Evolutionary conservation across 1,140 invertebrate species (phyloP), one percentile per base, ranked within the genome.

Genomic region (Bombus terrestris): DNA sequence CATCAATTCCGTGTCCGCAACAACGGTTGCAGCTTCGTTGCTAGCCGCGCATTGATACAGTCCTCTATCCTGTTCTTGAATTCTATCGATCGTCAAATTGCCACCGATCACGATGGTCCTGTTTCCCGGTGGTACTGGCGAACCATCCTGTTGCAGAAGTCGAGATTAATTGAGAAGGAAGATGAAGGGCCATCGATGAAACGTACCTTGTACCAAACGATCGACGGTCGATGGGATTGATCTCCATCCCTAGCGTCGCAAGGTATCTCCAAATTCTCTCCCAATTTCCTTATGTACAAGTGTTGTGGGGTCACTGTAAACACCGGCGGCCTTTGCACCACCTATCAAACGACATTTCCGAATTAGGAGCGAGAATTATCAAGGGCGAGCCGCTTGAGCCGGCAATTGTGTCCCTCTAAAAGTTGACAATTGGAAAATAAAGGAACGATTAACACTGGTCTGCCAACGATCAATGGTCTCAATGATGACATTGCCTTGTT

Each of bases 11-110:
- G 98, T 98, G 93, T 98, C 97, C 2, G 97, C 96, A 4, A 98
- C 97, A 47, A 99, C 97, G 18, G 98, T 98, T n/a, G 98, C 98
- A 15, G 98, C 98, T 92, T 98, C 98, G 95, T 99, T 99, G 86
- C 97, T 97, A 3, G 98, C 97, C 57, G 98, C 97, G 94, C 99
- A 99, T 93, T 98, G 98, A 95, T 99, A 99, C 83, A 97, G 95
- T 10, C 98, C 98, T 91, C 98, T 97, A 95, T 99, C 99, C 83
- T 97, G 96, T 94, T 99, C 98, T 83, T 97, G 96, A 37, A 99
- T 96, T 83, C 97, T 96, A 82, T 96, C 96, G 72, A 99, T 97
- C 37, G 98, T 99, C 85, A 99, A 95, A 95, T 99, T 99, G 73
- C 98, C 98, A 74, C 97, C 97, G 81, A 96, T 96, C 47, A 98